A percentile compares a stretch with the other conserved stretches of the same genome.
Conservation (phyloP, 2,797 vertebrate genomes). For the Taeniopygia guttata region DNA sequence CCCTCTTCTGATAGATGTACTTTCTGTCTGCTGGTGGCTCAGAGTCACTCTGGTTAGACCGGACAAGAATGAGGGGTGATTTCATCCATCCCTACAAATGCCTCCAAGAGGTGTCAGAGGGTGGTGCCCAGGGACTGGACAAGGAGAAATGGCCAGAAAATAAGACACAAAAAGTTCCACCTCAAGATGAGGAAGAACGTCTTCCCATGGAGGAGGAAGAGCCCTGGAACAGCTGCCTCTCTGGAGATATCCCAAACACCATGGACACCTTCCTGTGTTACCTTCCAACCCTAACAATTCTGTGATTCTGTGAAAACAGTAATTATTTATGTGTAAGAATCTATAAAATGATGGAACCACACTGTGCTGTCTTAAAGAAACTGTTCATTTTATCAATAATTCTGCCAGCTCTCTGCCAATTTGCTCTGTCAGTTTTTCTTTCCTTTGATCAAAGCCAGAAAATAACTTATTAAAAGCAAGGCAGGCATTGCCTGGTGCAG, state of each 20-base stretch:
- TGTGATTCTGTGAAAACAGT: not conserved
- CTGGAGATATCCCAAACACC: not conserved
- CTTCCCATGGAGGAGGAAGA: not conserved
- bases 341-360: not conserved
- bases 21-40: not conserved
- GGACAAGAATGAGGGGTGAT: not conserved
- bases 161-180: not conserved
- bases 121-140: not conserved
- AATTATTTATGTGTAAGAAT: not conserved
- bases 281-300: not conserved
- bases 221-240: not conserved
- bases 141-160: not conserved
- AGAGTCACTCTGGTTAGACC: not conserved
- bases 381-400: not conserved
- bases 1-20: not conserved
- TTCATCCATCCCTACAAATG: not conserved
- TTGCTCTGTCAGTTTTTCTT: not conserved
- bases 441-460: not conserved
- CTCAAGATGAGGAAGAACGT: fast-evolving
- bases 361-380: not conserved
- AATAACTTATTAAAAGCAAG: not conserved
- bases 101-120: not conserved
- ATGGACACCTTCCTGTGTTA: not conserved
- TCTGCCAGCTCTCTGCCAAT: not conserved
- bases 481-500: not conserved